A percentile compares a stretch with the other conserved stretches of the same genome.
Evolutionary conservation across 2,797 vertebrate genomes (phyloP).

Genomic region (Enteromius thamalakanensis): DNA sequence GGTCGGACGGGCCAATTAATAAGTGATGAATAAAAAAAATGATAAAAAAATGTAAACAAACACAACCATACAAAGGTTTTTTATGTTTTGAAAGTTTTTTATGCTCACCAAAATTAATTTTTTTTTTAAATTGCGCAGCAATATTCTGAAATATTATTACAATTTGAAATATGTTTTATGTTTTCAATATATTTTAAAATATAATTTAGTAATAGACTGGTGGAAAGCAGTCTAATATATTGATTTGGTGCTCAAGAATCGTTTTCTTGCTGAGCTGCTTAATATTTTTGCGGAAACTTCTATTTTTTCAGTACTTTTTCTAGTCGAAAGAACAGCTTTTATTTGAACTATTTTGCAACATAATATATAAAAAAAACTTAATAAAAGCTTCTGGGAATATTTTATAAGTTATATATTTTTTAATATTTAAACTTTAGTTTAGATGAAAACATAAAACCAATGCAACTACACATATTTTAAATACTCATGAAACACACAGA

Average conservation of each 20-base stretch:
- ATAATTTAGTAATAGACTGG: neutral
- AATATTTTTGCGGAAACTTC: neutral
- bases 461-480: neutral
- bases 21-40: too few species aligned
- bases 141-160: neutral
- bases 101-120: too few species aligned
- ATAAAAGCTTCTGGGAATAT: neutral
- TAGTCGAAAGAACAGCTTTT: neutral
- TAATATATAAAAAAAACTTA: too few species aligned
- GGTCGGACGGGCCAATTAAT: neutral
- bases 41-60: neutral
- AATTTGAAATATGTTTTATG: neutral
- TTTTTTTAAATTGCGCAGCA: too few species aligned
- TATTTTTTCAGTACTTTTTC: neutral
- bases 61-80: neutral
- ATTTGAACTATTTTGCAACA: neutral
- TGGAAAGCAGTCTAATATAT: neutral
- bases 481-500: conserved; percentile 5
- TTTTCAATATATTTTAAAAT: neutral
- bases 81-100: neutral
- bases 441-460: conserved; percentile 9
- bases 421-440: neutral
- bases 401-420: neutral
- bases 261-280: neutral
- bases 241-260: neutral